These are phyloP conservation scores for Orycteropus afer DNA, from an alignment of 2,113 vertebrate genomes.

Conservation along the genomic window DNA sequence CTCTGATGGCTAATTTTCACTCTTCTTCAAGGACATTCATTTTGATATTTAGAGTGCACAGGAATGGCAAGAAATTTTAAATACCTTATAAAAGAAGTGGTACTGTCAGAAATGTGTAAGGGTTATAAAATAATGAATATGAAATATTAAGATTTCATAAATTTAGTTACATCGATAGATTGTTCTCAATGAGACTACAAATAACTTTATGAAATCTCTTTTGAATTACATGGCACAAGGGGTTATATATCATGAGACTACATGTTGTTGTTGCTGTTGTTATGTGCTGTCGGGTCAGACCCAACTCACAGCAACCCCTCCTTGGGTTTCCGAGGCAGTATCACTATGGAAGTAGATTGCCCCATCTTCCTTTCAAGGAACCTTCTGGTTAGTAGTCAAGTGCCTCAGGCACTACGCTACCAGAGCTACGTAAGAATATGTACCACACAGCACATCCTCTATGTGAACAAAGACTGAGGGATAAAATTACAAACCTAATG, in stretches of 20 bases:
- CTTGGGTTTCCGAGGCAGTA: too few relatives aligned
- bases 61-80: conserved; percentile 10
- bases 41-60: neutral
- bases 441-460: neutral
- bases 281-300: too few relatives aligned
- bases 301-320: too few relatives aligned
- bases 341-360: too few relatives aligned
- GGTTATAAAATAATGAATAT: neutral
- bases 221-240: neutral
- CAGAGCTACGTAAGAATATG: neutral
- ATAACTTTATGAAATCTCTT: neutral
- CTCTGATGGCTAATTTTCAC: too few relatives aligned
- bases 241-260: too few relatives aligned
- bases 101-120: neutral
- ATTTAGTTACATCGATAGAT: conserved; percentile 23
- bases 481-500: conserved; percentile 48
- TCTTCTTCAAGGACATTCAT: conserved; percentile 28
- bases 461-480: neutral
- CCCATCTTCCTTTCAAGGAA: too few relatives aligned
- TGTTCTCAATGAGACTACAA: neutral
- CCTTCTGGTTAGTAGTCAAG: too few relatives aligned
- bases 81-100: neutral
- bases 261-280: too few relatives aligned
- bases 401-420: too few relatives aligned
- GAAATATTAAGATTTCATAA: neutral